Evolutionary conservation across 2,888 invertebrate species (phyloP), one percentile per base, ranked within the genome.

Genomic region (Metopia argyrocephala): DNA sequence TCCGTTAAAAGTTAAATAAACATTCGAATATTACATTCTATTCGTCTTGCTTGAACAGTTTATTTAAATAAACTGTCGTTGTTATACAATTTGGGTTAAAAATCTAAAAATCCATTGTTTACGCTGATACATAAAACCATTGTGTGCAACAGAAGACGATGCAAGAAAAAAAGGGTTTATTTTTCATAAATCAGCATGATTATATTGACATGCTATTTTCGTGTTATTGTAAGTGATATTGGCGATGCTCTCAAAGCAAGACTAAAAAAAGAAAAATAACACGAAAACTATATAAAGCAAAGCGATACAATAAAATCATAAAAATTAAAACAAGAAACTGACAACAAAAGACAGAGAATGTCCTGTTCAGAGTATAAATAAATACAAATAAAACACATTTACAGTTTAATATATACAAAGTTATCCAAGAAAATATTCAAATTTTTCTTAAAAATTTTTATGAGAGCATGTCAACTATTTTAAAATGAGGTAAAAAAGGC

Each of bases 261-360:
- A 31, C 9, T 31, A 12, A 31, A 12, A 31, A 31, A 31, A 12
- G 12, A 31, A 31, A 38, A 15, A 38, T n/a, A n/a, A n/a, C n/a
- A n/a, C n/a, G n/a, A n/a, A n/a, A n/a, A n/a, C n/a, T 82, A 83
- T 84, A 81, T 83, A 84, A 69, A 83, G 79, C 68, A 85, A 86
- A 85, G 84, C 85, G 84, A 85, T 84, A 86, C 85, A 87, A 87
- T 87, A 87, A 86, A 87, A 87, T 85, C 86, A 87, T 87, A 87
- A 86, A 82, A 87, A 12, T 54, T 45, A 74, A 21, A 78, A 70
- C 21, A 57, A 18, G 80, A 27, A 66, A 71, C 54, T 57, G 38
- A 18, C 52, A 25, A 57, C 38, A 61, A 18, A 27, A 38, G 28
- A 71, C 78, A 56, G 21, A 78, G 68, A 38, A 15, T 38, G 76